Conservation (phyloP, 2,888 invertebrate genomes). For the Amblyjoppa fuscipennis region DNA sequence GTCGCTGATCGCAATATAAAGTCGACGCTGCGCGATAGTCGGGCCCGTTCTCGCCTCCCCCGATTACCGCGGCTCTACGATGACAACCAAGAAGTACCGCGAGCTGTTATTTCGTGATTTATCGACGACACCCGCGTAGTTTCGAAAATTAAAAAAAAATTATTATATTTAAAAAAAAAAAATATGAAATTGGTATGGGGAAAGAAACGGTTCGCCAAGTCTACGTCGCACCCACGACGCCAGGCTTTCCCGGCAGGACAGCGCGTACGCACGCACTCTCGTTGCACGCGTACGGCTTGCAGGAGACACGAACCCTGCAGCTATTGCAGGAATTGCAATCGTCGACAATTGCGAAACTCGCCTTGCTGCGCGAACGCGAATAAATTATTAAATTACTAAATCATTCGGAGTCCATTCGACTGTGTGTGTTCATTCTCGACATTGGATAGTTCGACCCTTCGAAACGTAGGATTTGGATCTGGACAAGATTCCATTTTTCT, state of each 20-base stretch:
- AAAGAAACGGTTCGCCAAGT: slow-evolving; percentile 23
- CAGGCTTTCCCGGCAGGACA: slow-evolving; percentile 37
- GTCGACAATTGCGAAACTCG: slow-evolving; percentile 61
- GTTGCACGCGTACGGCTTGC: slow-evolving; percentile 5
- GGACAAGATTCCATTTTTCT: background rate
- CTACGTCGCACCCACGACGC: slow-evolving; percentile 46
- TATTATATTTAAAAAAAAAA: slow-evolving; percentile 17
- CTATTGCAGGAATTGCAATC: slow-evolving; percentile 61
- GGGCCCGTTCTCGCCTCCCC: slow-evolving; percentile 37
- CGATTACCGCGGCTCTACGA: slow-evolving; percentile 21
- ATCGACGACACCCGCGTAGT: slow-evolving; percentile 45
- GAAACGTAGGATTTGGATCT: background rate
- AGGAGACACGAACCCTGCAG: slow-evolving; percentile 55
- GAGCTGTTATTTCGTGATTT: slow-evolving; percentile 55
- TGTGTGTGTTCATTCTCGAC: background rate
- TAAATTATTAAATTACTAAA: slow-evolving; percentile 52
- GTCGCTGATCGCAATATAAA: slow-evolving; percentile 42
- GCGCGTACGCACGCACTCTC: slow-evolving; percentile 27
- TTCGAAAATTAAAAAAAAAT: slow-evolving; percentile 19
- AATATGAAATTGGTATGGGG: slow-evolving; percentile 32
- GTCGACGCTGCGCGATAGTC: slow-evolving; percentile 35
- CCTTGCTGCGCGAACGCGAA: slow-evolving; percentile 14
- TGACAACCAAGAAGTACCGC: slow-evolving; percentile 28
- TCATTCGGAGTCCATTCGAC: slow-evolving; percentile 3
- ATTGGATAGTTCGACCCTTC: background rate